Base-by-base conservation (phyloP, 2,113 vertebrate species). In the Vulpes vulpes region DNA sequence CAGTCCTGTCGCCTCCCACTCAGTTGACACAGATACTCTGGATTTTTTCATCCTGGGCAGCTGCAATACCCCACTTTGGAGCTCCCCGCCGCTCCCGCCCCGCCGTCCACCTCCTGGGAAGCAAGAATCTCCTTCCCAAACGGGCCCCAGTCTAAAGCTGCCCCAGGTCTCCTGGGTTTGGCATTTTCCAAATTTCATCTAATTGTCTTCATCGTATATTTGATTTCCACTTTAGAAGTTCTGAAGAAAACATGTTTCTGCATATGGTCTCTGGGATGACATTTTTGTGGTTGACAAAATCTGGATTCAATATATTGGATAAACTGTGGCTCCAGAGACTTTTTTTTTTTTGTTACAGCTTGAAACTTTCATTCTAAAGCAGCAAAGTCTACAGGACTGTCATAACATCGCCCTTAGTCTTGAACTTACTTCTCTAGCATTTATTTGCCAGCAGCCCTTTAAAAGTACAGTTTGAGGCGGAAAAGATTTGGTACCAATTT, bases 231-330 rank as follows among this genome's bases (percentile, higher is more conserved):
- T 87, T 86, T 87, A 79, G 80, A 83, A 27, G 49, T 71, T 95
- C 91, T 90, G 87, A 57, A 62, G 89, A n/a, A 84, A 78, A 69
- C 65, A 12, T 30, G 83, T 51, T 53, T 94, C 89, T 88, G 89
- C 81, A 17, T 73, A 57, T 69, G 96, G 83, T 92, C 94, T 92
- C 38, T 9, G 74, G 62, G 32, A 60, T 85, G 92, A 92, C 96
- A 96, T 97, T 94, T 90, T 82, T 97, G 96, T 93, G 96, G 96
- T 87, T 88, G 43, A 20, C 11, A 25, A 95, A 95, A 95, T 95
- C 97, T 97, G 97, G 96, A 95, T 96, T 91, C 94, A 96, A 92
- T 97, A 23, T 71, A 15, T 62, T 67, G 90, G 64, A 76, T 96
- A 92, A 95, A 90, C 82, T 11, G 32, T 55, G 80, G 85, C 88